A percentile compares a stretch with the other conserved stretches of the same genome.
Evolutionary conservation across 2,888 invertebrate genomes (phyloP).

Genomic region (Hydriomena furcata): DNA sequence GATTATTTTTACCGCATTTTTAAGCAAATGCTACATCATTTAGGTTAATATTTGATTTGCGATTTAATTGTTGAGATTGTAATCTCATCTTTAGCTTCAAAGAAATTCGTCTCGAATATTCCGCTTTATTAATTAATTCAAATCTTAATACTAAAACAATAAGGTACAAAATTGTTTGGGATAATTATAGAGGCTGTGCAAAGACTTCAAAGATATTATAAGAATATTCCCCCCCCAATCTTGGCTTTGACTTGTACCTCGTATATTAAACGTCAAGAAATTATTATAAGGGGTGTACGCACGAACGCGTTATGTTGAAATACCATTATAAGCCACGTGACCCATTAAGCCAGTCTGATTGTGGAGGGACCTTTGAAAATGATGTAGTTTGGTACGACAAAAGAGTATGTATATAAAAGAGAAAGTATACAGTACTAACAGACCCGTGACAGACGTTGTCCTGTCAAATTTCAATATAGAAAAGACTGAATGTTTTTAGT

Average conservation of each 20-base stretch:
- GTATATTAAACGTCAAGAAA: slow-evolving; percentile 37
- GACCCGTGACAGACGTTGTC: too few species aligned
- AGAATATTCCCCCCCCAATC: too few species aligned
- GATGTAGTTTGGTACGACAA: slow-evolving; percentile 1
- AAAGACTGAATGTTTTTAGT: too few species aligned
- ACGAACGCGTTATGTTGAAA: slow-evolving; percentile 32
- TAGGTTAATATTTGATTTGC: too few species aligned
- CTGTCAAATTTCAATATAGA: too few species aligned
- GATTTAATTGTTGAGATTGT: too few species aligned
- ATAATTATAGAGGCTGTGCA: slow-evolving; percentile 27
- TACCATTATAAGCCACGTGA: slow-evolving; percentile 30
- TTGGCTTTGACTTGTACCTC: slow-evolving; percentile 33
- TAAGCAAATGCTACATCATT: too few species aligned
- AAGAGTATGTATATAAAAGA: background rate
- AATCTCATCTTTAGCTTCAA: too few species aligned
- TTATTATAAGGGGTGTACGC: slow-evolving; percentile 35
- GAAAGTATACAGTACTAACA: too few species aligned
- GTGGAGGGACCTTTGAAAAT: slow-evolving; percentile 14
- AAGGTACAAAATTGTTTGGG: slow-evolving; percentile 28
- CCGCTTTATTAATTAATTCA: slow-evolving; percentile 3
- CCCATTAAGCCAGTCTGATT: slow-evolving; percentile 14
- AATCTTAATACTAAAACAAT: slow-evolving; percentile 26
- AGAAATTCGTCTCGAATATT: slow-evolving; percentile 17
- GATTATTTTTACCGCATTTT: too few species aligned
- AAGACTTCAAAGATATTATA: slow-evolving; percentile 36